A percentile compares a stretch with the other conserved stretches of the same genome.
These are phyloP conservation scores for Aphelenchoides avenae DNA, from an alignment of 1,140 invertebrate genomes.

Conservation along the genomic window DNA sequence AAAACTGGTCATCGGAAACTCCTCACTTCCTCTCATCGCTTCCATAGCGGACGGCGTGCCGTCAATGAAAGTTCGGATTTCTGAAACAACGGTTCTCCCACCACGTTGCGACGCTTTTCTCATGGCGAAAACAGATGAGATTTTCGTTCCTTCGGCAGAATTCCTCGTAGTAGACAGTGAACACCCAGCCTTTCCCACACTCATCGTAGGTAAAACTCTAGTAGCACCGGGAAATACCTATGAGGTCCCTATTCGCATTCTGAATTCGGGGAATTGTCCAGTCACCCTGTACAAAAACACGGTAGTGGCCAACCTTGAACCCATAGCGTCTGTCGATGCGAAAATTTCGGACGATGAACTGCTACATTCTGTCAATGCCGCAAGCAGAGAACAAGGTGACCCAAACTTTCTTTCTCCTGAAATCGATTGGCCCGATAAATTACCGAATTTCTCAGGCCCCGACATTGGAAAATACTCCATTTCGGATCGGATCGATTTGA, in stretches of 20 bases:
- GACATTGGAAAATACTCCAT: too few species aligned
- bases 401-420: too few species aligned
- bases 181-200: too few species aligned
- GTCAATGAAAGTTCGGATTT: neutral
- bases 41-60: too few species aligned
- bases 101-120: constrained; percentile 18
- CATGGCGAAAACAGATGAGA: neutral
- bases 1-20: neutral
- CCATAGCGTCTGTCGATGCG: neutral
- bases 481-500: neutral
- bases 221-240: neutral
- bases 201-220: constrained; percentile 8
- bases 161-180: too few species aligned
- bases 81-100: neutral
- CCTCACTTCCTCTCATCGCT: too few species aligned
- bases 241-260: constrained; percentile 7
- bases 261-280: constrained; percentile 14
- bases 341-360: constrained; percentile 1
- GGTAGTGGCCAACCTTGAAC: too few species aligned
- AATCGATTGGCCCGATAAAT: too few species aligned
- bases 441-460: too few species aligned
- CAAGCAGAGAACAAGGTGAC: neutral
- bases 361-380: too few species aligned
- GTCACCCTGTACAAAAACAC: constrained; percentile 2
- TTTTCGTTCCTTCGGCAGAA: too few species aligned